Evolutionary conservation across 2,113 vertebrate species (phyloP).

Genomic region (Brienomyrus longianalis): DNA sequence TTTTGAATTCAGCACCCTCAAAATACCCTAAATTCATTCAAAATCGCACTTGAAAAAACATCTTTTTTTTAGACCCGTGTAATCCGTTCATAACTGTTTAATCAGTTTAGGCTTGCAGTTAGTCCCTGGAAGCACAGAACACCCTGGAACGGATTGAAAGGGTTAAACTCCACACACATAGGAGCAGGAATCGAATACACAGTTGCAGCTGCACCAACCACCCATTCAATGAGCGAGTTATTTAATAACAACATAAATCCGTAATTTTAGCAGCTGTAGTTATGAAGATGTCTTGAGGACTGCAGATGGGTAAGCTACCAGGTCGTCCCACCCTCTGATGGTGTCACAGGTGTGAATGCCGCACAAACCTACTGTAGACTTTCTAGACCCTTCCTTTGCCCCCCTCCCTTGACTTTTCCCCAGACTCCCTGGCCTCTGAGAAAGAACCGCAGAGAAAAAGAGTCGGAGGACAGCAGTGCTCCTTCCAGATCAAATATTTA

Average conservation of each 20-base stretch:
- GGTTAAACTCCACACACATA: neutral
- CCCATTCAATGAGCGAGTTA: neutral
- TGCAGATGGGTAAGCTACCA: neutral
- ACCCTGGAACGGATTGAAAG: neutral
- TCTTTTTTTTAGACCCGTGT: too few species aligned
- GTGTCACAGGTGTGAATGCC: neutral
- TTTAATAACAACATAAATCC: neutral
- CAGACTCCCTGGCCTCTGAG: neutral
- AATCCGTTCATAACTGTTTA: neutral
- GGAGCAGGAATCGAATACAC: neutral
- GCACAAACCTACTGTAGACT: neutral
- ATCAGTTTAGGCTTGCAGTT: neutral
- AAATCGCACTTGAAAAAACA: too few species aligned
- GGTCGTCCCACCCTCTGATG: neutral
- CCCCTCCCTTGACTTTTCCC: neutral
- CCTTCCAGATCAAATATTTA: conserved; percentile 23
- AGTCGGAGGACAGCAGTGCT: neutral
- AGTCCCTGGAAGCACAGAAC: neutral
- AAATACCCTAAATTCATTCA: too few species aligned
- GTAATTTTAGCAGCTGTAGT: neutral
- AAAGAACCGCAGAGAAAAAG: neutral
- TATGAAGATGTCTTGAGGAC: neutral
- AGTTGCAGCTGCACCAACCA: neutral
- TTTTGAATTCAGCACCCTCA: too few species aligned
- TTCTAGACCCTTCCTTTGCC: neutral